Evolutionary conservation across 2,113 vertebrate species (phyloP), one percentile per base, ranked within the genome.

Genomic region (Panurus biarmicus): DNA sequence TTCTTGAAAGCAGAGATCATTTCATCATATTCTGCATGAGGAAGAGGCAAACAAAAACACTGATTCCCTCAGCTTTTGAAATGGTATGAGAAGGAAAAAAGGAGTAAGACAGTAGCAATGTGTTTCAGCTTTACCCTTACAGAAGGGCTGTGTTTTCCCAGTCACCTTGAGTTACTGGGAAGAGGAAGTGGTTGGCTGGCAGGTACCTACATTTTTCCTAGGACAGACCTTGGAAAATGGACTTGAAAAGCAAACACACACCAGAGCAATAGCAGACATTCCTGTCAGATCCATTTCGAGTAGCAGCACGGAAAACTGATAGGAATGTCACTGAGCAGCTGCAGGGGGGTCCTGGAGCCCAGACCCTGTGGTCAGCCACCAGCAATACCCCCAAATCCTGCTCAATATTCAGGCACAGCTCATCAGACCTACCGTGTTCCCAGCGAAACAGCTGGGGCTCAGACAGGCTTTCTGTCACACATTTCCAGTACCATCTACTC

Each of bases 291-390:
- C 72, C 90, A 92, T 92, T 95, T 83, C 0, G 5, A 86, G 92
- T 3, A 73, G 56, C 92, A 92, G 94, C 82, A 86, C 6, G 17
- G 95, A 94, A 96, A 94, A 88, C 47, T 47, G 79, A 92, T 64
- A 94, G 94, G 88, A 96, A 96, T 86, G 88, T 67, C 9, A 0
- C 75, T 14, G 60, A 95, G 95, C 96, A 96, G 96, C 94, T 86
- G 96, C 88, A 86, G 38, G 44, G 88, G 82, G 64, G 90, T 94
- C 85, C 67, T 9, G 3, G n/a, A 76, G 67, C 73, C 31, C 74
- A 56, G 61, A 26, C 31, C 53, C 45, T n/a, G 31, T 14, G 1
- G 40, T 78, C 16, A 4, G 53, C 33, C 0, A 5, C 50, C 90
- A 90, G 58, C 70, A 87, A 69, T 33, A 73, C 42, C 78, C 62